Evolutionary conservation across 2,888 invertebrate genomes (phyloP).

Genomic region (Ochropacha duplaris): DNA sequence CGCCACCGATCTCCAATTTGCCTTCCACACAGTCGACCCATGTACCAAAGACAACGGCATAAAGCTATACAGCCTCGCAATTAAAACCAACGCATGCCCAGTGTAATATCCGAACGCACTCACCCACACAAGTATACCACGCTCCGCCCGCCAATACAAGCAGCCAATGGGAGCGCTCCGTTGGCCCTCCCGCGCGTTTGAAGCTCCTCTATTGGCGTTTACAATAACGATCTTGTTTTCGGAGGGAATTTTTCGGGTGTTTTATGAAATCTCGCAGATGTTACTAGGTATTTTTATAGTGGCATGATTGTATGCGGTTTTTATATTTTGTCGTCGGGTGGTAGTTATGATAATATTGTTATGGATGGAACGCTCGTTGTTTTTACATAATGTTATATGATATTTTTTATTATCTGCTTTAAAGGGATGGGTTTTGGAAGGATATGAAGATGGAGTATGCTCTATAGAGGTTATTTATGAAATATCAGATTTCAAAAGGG

Average conservation of each 20-base stretch:
- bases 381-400: conserved; percentile 69
- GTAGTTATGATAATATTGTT: conserved; percentile 75
- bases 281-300: conserved; percentile 65
- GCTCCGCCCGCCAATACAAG: conserved; percentile 50
- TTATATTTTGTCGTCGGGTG: conserved; percentile 58
- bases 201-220: conserved; percentile 56
- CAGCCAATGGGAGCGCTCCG: conserved; percentile 64
- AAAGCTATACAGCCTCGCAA: conserved; percentile 51
- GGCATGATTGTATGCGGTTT: conserved; percentile 59
- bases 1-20: conserved; percentile 40
- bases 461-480: neutral
- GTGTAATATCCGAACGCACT: conserved; percentile 57
- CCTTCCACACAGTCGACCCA: conserved; percentile 38
- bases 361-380: conserved; percentile 60
- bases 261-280: conserved; percentile 66
- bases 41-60: conserved; percentile 18
- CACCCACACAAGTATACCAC: conserved; percentile 58
- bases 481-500: neutral
- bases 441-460: conserved; percentile 1
- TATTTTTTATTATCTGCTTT: conserved; percentile 24
- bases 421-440: neutral
- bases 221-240: conserved; percentile 70
- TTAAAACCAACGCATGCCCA: conserved; percentile 38
- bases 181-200: conserved; percentile 62
- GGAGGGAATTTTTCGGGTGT: conserved; percentile 77